Percentiles rank a stretch among this genome's conserved stretches.
These are phyloP conservation scores for Bombus turneri DNA, from an alignment of 1,140 invertebrate genomes.

Conservation along the genomic window DNA sequence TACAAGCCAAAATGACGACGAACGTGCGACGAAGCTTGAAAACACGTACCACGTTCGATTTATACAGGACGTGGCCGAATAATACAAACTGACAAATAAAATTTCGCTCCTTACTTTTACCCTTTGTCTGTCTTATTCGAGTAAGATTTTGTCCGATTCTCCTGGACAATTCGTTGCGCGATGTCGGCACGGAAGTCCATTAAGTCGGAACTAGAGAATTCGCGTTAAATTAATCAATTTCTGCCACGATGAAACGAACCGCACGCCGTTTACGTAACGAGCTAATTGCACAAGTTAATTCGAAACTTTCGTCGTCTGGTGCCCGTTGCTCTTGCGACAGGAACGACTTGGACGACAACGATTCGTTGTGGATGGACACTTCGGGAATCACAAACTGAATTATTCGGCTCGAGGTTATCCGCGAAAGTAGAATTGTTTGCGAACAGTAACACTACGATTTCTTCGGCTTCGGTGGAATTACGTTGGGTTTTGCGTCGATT, in stretches of 20 bases:
- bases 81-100: too few species aligned
- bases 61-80: too few species aligned
- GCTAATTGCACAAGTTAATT: constrained; percentile 33
- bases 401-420: neutral
- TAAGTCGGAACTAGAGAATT: neutral
- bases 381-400: neutral
- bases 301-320: constrained; percentile 24
- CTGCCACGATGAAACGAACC: neutral
- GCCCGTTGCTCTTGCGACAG: constrained; percentile 7
- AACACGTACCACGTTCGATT: too few species aligned
- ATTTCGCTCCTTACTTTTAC: too few species aligned
- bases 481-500: too few species aligned
- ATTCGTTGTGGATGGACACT: neutral
- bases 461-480: neutral
- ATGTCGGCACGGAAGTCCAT: neutral
- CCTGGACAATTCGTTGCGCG: neutral
- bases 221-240: neutral
- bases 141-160: too few species aligned
- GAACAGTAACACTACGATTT: neutral
- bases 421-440: neutral
- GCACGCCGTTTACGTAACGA: constrained; percentile 16
- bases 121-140: too few species aligned
- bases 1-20: too few species aligned
- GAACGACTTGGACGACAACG: neutral
- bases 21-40: too few species aligned